phyloP scores from a whole-genome alignment of 2,113 vertebrate genomes.

The Lophius piscatorius region DNA sequence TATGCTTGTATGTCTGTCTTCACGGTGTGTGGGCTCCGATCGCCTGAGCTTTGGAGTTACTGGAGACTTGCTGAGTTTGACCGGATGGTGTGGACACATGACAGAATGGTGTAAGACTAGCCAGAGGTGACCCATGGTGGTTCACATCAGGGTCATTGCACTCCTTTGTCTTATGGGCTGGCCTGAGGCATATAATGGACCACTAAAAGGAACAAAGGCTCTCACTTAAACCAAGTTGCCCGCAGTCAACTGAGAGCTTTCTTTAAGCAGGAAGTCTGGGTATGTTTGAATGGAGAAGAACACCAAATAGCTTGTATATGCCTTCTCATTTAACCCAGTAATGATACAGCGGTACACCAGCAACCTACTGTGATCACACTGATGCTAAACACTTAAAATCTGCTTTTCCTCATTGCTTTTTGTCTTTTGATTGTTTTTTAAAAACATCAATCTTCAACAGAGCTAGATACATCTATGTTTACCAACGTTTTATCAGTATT shows the following conservation, averaged over 20 bases:
- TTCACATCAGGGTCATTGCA: constrained; percentile 57
- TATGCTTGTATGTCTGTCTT: background rate
- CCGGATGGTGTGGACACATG: constrained; percentile 31
- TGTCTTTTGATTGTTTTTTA: constrained; percentile 19
- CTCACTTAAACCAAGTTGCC: constrained; percentile 42
- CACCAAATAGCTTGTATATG: constrained; percentile 39
- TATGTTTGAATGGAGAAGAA: constrained; percentile 37
- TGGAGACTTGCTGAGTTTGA: constrained; percentile 35
- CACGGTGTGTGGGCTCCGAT: constrained; percentile 44
- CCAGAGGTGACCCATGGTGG: constrained; percentile 46
- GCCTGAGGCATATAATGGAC: constrained; percentile 35
- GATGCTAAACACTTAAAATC: constrained; percentile 42
- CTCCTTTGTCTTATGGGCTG: constrained; percentile 51
- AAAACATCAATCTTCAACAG: constrained; percentile 10
- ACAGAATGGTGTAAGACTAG: constrained; percentile 43
- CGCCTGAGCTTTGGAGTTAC: constrained; percentile 18
- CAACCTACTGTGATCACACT: constrained; percentile 17
- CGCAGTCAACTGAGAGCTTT: constrained; percentile 46
- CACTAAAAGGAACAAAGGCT: constrained; percentile 64
- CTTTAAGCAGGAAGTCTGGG: constrained; percentile 53
- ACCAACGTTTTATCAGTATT: background rate
- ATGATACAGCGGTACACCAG: constrained; percentile 51
- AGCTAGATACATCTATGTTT: background rate
- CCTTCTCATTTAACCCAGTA: constrained; percentile 59
- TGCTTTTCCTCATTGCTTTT: constrained; percentile 22